Conservation (phyloP, 2,888 invertebrate species). For the Phalera bucephala region DNA sequence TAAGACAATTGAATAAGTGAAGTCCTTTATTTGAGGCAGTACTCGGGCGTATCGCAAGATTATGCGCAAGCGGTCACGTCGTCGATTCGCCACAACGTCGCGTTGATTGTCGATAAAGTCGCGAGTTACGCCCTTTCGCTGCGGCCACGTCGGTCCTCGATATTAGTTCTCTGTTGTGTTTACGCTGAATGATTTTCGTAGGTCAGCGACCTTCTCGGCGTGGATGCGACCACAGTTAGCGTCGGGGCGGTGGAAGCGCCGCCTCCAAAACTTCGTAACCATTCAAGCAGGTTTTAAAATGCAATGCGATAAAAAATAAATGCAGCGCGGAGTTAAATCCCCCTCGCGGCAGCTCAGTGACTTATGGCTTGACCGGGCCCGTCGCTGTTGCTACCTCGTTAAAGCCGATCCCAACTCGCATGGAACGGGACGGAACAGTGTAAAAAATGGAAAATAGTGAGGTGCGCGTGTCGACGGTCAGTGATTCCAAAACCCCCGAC, state of each 20-base stretch:
- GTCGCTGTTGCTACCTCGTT: slow-evolving; percentile 47
- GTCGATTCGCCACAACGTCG: not conserved
- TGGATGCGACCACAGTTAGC: slow-evolving; percentile 50
- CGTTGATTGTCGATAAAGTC: not conserved
- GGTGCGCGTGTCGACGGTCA: slow-evolving; percentile 61
- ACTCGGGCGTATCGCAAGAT: not conserved
- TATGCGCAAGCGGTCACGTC: slow-evolving; percentile 1
- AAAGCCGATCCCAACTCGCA: slow-evolving; percentile 51
- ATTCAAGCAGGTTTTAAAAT: slow-evolving; percentile 51
- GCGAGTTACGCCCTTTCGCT: not conserved
- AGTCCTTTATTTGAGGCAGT: not conserved
- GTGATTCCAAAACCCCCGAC: slow-evolving; percentile 53
- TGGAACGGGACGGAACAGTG: slow-evolving; percentile 54
- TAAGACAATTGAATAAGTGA: not conserved
- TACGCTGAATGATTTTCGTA: slow-evolving; percentile 68
- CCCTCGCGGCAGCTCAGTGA: slow-evolving; percentile 34
- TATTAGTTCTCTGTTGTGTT: slow-evolving; percentile 44
- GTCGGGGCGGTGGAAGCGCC: slow-evolving; percentile 14
- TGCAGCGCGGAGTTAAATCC: slow-evolving; percentile 38
- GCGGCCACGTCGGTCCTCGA: slow-evolving; percentile 8
- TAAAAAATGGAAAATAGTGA: slow-evolving; percentile 42
- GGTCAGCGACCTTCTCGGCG: slow-evolving; percentile 76
- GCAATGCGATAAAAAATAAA: slow-evolving; percentile 51
- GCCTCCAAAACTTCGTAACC: slow-evolving; percentile 47
- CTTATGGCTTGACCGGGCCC: slow-evolving; percentile 29